These are phyloP conservation scores for Lithophane semibrunnea DNA, from an alignment of 2,888 invertebrate species.

Conservation along the genomic window DNA sequence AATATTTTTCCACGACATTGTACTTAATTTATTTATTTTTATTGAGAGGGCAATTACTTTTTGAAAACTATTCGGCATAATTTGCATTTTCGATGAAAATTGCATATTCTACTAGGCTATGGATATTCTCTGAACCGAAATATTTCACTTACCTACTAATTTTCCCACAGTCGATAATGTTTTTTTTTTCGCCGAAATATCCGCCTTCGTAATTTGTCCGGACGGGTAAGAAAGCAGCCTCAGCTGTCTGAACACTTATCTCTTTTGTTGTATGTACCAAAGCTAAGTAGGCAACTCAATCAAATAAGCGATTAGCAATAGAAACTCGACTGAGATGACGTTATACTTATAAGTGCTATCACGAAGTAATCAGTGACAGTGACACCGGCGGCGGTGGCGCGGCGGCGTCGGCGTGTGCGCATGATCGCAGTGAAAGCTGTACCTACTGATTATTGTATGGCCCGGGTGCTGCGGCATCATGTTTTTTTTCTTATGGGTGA, in stretches of 20 bases:
- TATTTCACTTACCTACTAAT: no score
- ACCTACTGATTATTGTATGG: slow-evolving; percentile 46
- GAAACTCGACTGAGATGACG: slow-evolving; percentile 57
- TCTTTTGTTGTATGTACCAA: slow-evolving; percentile 25
- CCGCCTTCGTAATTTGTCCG: no score
- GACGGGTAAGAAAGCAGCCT: no score
- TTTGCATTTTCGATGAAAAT: no score
- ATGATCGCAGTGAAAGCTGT: slow-evolving; percentile 57
- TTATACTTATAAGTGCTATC: slow-evolving; percentile 44
- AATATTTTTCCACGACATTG: neutral
- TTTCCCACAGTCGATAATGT: no score
- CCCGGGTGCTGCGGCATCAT: neutral
- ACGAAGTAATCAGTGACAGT: slow-evolving; percentile 62
- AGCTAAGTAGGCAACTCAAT: slow-evolving; percentile 41
- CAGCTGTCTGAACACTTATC: neutral
- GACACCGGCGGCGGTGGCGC: slow-evolving; percentile 23
- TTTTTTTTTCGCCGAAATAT: no score
- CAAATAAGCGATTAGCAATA: slow-evolving; percentile 61
- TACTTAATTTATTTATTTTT: no score
- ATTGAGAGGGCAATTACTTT: no score
- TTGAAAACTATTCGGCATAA: no score
- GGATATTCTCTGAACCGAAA: no score
- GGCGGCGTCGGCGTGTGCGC: slow-evolving; percentile 35
- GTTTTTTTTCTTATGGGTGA: neutral
- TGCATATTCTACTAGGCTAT: no score